phyloP scores from a whole-genome alignment of 2,113 vertebrate species.

The Erythrolamprus reginae region DNA sequence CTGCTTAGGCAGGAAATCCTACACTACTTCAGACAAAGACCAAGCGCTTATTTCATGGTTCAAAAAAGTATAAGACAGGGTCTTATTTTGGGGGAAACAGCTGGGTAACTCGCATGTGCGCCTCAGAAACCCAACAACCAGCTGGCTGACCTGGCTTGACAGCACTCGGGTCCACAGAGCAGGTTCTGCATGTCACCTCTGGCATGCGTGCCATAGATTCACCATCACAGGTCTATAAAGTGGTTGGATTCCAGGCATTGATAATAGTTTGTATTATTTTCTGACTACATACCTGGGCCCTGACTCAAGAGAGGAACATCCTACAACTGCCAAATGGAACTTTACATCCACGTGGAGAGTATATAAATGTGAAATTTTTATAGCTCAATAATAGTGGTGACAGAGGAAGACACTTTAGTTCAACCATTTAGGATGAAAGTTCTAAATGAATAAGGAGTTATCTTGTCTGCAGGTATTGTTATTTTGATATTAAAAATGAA shows the following conservation, averaged over 20 bases:
- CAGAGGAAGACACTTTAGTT: background rate
- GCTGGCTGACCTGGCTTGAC: no score
- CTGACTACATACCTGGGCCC: slow-evolving; percentile 48
- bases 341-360: slow-evolving; percentile 17
- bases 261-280: slow-evolving; percentile 48
- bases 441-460: background rate
- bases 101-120: no score
- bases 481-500: background rate
- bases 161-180: no score
- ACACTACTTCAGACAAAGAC: no score
- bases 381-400: no score
- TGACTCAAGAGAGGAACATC: slow-evolving; percentile 43
- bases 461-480: background rate
- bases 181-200: no score
- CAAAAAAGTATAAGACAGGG: no score
- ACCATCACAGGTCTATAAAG: background rate
- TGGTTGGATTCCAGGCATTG: slow-evolving; percentile 54
- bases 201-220: no score
- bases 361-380: slow-evolving; percentile 32
- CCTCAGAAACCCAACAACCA: no score
- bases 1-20: no score
- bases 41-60: no score
- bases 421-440: background rate
- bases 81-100: no score
- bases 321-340: slow-evolving; percentile 38